Conservation (phyloP, 2,113 vertebrate species). For the Meriones unguiculatus region DNA sequence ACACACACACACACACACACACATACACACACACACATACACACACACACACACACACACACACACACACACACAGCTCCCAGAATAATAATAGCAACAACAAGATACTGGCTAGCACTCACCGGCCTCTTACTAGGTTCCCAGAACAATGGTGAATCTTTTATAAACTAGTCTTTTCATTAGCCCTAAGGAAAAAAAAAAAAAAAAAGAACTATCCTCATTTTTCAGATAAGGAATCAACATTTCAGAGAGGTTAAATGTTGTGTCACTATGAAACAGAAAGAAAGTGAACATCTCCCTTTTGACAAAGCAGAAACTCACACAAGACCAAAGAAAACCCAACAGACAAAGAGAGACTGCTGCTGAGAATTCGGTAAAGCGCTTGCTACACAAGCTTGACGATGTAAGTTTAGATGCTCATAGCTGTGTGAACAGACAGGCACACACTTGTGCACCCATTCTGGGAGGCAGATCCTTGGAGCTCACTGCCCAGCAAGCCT, state of each 20-base stretch:
- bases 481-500: background rate
- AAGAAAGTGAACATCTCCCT: background rate
- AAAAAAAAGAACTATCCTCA: background rate
- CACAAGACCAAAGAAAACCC: background rate
- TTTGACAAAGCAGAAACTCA: slow-evolving; percentile 47
- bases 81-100: background rate
- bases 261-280: background rate
- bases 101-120: background rate
- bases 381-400: background rate
- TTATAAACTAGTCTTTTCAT: background rate
- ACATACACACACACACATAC: background rate
- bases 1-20: background rate
- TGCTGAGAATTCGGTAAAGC: background rate
- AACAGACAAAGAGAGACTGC: background rate
- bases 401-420: background rate
- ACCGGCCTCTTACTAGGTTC: background rate
- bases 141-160: background rate
- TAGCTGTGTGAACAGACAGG: background rate
- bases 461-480: background rate
- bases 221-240: background rate
- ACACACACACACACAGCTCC: background rate
- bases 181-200: background rate
- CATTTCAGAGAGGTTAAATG: background rate
- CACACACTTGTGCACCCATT: background rate
- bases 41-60: background rate